Percentiles rank a stretch among this genome's conserved stretches.
Conservation (phyloP, 2,888 invertebrate species). For the Argyresthia goedartella region DNA sequence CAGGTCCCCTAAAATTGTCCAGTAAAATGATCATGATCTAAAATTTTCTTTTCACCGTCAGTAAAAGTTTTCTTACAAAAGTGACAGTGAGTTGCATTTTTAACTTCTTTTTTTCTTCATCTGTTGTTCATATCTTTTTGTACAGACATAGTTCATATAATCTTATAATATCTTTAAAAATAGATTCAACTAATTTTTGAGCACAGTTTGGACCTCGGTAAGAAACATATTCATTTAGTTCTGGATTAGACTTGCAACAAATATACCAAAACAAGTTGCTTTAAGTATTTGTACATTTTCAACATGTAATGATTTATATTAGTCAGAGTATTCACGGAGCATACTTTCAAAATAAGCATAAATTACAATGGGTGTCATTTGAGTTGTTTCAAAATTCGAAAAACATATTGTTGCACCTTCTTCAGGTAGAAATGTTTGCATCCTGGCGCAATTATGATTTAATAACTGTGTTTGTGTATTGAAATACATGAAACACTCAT, state of each 20-base stretch:
- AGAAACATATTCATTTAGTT: conserved; percentile 6
- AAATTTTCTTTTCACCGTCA: not conserved
- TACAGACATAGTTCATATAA: not conserved
- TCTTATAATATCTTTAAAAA: not conserved
- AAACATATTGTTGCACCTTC: not conserved
- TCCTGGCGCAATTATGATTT: not conserved
- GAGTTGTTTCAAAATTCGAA: not conserved
- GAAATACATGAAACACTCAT: not conserved
- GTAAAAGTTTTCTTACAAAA: conserved; percentile 4
- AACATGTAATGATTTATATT: not conserved
- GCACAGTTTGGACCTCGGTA: conserved; percentile 8
- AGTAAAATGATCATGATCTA: conserved; percentile 12
- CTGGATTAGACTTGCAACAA: conserved; percentile 4
- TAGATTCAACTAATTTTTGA: not conserved
- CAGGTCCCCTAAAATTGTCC: conserved; percentile 12
- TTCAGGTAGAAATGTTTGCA: not conserved
- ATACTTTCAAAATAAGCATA: not conserved
- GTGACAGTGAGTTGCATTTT: conserved; percentile 1
- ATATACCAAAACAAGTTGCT: conserved; percentile 4
- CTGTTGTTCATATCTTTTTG: not conserved
- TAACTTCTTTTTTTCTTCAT: not conserved
- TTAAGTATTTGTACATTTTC: not conserved
- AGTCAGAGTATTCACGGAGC: not conserved
- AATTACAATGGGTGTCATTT: not conserved
- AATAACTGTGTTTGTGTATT: not conserved